Conservation (phyloP, 2,888 invertebrate species). For the Strigamia transsilvanica region DNA sequence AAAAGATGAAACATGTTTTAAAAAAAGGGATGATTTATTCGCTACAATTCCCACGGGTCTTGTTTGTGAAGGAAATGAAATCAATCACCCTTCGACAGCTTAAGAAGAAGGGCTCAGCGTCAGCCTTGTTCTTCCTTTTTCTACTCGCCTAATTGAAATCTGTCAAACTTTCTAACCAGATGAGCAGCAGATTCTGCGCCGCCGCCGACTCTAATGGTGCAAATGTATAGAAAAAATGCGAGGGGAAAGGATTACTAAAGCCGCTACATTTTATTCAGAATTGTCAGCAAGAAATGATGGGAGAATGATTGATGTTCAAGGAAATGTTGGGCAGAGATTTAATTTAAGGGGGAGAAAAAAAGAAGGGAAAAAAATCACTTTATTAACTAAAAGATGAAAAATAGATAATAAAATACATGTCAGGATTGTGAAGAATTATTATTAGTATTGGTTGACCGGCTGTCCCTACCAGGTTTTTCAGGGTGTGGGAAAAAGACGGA, state of each 20-base stretch:
- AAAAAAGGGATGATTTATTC: slow-evolving; percentile 35
- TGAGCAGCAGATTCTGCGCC: slow-evolving; percentile 28
- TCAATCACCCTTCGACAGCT: slow-evolving; percentile 45
- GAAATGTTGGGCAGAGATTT: slow-evolving; percentile 5
- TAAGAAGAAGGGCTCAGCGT: slow-evolving; percentile 38
- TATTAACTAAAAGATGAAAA: slow-evolving; percentile 3
- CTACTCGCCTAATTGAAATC: slow-evolving; percentile 49
- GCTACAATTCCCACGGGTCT: slow-evolving; percentile 29
- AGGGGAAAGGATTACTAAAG: slow-evolving; percentile 41
- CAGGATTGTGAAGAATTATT: background rate
- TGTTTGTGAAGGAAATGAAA: slow-evolving; percentile 48
- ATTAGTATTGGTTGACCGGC: too few relatives aligned
- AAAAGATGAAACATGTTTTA: background rate
- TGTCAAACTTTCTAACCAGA: slow-evolving; percentile 47
- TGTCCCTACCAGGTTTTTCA: too few relatives aligned
- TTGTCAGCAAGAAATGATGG: slow-evolving; percentile 38
- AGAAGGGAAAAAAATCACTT: background rate
- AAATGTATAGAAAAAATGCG: slow-evolving; percentile 1
- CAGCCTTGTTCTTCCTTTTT: slow-evolving; percentile 48
- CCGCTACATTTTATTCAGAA: slow-evolving; percentile 37
- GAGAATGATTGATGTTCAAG: slow-evolving; percentile 10
- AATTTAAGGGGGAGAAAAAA: background rate
- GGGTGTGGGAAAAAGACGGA: too few relatives aligned
- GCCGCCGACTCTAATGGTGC: slow-evolving; percentile 27
- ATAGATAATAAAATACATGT: background rate